A percentile compares a stretch with the other conserved stretches of the same genome.
phyloP scores from a whole-genome alignment of 2,888 invertebrate species.

The Bhutanitis thaidina region DNA sequence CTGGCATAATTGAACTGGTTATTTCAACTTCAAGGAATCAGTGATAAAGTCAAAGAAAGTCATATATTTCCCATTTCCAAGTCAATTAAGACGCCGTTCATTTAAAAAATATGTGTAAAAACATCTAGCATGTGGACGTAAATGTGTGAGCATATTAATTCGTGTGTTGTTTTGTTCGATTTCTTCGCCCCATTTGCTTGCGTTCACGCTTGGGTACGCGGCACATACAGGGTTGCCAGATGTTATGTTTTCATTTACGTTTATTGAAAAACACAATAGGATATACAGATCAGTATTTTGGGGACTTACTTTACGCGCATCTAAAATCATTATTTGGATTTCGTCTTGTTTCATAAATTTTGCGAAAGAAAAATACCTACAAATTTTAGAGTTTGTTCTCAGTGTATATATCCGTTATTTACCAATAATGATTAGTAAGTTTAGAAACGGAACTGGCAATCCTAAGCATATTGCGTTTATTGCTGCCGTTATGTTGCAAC shows the following conservation, averaged over 20 bases:
- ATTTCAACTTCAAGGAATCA: too few species aligned
- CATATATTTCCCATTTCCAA: too few species aligned
- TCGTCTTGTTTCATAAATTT: too few species aligned
- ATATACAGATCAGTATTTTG: too few species aligned
- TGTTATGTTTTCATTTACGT: background rate
- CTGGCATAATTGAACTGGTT: too few species aligned
- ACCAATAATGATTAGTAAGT: background rate
- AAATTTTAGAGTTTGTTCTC: too few species aligned
- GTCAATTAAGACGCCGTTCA: background rate
- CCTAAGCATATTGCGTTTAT: background rate
- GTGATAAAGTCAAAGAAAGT: too few species aligned
- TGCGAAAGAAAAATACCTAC: too few species aligned
- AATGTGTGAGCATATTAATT: slow-evolving; percentile 46
- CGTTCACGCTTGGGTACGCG: slow-evolving; percentile 49
- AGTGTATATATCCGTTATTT: background rate
- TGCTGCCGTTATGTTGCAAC: background rate
- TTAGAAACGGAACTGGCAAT: background rate
- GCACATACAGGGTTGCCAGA: slow-evolving; percentile 28
- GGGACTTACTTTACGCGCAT: too few species aligned
- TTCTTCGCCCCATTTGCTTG: slow-evolving; percentile 62
- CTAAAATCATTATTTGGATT: too few species aligned
- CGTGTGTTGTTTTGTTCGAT: slow-evolving; percentile 42
- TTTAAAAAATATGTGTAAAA: background rate
- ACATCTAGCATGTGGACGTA: slow-evolving; percentile 14
- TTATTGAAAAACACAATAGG: too few species aligned